Base-by-base conservation (phyloP, 2,888 invertebrate genomes). In the Vandiemenella viatica region DNA sequence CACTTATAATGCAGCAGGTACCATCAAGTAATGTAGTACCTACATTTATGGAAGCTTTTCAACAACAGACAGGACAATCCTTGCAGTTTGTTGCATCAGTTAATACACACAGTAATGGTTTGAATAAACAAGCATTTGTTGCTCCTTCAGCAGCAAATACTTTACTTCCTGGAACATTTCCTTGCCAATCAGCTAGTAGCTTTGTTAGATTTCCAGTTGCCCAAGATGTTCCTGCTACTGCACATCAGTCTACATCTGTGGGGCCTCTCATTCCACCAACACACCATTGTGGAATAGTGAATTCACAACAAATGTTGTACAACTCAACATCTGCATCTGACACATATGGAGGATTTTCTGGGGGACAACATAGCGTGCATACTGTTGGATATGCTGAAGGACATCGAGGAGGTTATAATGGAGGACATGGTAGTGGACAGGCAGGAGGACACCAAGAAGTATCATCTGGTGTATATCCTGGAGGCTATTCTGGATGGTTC, bases 51-150 rank as follows among this genome's bases (percentile, higher is more conserved):
- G 80, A 82, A 60, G 73, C 79, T 1, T 70, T 80, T 55, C 80
- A 80, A 45, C 81, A 80, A 58, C 77, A 79, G 56, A 75, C 79
- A 49, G 76, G 76, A 50, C 80, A 80, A 62, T 80, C 80, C 61
- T 70, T 85, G 64, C 86, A 86, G 59, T 86, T 85, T 58, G 79
- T 86, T 42, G 77, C 84, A 8, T 77, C 83, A 0, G 75, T 80
- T 51, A 73, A 76, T 0, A 77, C 79, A 5, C 78, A 77, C 62
- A 62, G 63, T 3, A 64, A 65, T 16, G 37, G 58, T 0, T 55
- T 59, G 4, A 61, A 60, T 48, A 64, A 66, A 20, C 64, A 66
- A 1, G 65, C 65, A 45, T 65, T 60, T 20, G 63, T 65, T 22
- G 53, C 60, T 60, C 13, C 19, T 13, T 5, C 51, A 22, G 32